Base-by-base conservation (phyloP, 2,797 vertebrate species). In the Trichosurus vulpecula region DNA sequence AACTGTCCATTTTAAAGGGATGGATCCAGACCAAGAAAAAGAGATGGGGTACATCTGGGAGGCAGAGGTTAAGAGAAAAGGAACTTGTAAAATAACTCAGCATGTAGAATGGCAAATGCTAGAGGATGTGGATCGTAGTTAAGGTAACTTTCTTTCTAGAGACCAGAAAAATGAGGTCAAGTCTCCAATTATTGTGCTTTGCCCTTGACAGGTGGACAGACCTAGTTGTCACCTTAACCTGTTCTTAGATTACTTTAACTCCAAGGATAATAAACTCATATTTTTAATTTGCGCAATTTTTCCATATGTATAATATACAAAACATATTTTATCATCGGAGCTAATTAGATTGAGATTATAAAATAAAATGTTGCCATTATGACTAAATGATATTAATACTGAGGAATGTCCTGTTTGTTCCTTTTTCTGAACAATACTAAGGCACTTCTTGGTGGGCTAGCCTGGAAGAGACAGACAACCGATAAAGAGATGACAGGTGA, bases 1-100 rank as follows among this genome's bases (percentile, higher is more conserved):
- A 56, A 52, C 29, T 56, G 27, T 53, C 81, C 12, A 0, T 52
- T 94, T 97, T 92, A 93, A 97, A 92, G 52, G 41, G 53, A 92
- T 90, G 5, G 93, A 52, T 47, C 4, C 52, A 89, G 47, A 22
- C 6, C 58, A 22, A 0, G 16, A 1, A 35, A 95, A 96, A 94
- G 9, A 57, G 13, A 41, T 51, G 29, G 41, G 41, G 0, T 47
- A 9, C 9, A 25, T 47, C 74, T 87, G 22, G 41, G 41, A 87
- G 41, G 55, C 61, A 92, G 92, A 90, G 3, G 0, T 61, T 58
- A 22, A 66, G 54, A 30, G 13, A 4, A 14, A 94, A 3, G 57
- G 13, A 97, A 81, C 0, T 91, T 97, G 74, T 57, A 74, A 90
- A 19, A 57, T 51, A 8, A 2, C 41, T 13, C 8, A 90, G 52